Evolutionary conservation across 2,888 invertebrate genomes (phyloP).

Genomic region (Patella pellucida): DNA sequence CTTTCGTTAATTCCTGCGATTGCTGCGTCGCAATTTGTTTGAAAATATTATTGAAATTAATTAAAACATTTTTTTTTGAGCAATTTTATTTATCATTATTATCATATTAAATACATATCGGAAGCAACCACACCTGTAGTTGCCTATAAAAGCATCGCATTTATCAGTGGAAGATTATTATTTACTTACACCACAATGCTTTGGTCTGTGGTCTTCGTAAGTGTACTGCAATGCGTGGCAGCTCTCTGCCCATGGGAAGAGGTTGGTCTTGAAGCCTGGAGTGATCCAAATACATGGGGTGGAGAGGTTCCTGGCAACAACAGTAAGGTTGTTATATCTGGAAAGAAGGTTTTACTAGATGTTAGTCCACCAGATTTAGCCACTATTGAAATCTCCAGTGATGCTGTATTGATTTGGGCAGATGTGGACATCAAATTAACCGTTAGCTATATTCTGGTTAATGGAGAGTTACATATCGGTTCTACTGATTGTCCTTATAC

Average conservation of each 20-base stretch:
- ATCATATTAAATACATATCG: no score
- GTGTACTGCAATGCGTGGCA: neutral
- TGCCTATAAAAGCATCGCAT: no score
- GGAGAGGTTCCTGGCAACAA: conserved; percentile 12
- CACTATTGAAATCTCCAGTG: conserved; percentile 27
- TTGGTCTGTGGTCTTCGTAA: no score
- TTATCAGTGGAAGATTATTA: no score
- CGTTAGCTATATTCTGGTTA: conserved; percentile 34
- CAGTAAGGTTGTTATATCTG: conserved; percentile 6
- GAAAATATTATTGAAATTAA: no score
- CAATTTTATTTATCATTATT: no score
- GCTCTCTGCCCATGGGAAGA: conserved; percentile 24
- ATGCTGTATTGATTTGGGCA: conserved; percentile 35
- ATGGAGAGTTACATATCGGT: conserved; percentile 42
- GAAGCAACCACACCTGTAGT: no score
- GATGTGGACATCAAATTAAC: conserved; percentile 29
- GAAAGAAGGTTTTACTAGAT: conserved; percentile 28
- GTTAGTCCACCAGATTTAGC: conserved; percentile 19
- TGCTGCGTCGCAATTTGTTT: no score
- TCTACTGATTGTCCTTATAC: conserved; percentile 33
- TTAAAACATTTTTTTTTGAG: no score
- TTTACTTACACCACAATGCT: no score
- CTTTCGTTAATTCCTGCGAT: no score
- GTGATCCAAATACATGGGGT: conserved; percentile 17
- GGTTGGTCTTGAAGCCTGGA: conserved; percentile 21